Percentiles rank a stretch among this genome's conserved stretches.
Evolutionary conservation across 2,888 invertebrate species (phyloP).

Genomic region (Blastobasis adustella): DNA sequence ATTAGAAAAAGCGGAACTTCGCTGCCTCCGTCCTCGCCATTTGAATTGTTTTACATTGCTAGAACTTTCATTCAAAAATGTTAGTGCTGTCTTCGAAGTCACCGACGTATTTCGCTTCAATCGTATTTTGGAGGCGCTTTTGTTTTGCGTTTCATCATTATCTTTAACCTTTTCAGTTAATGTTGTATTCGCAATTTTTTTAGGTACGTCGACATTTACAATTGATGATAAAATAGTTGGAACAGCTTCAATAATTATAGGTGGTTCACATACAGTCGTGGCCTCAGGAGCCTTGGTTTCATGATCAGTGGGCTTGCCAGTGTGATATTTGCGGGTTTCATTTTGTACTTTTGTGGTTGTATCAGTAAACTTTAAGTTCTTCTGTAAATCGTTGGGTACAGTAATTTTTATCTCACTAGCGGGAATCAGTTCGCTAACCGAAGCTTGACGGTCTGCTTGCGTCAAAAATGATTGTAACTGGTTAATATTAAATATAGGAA

Average conservation of each 20-base stretch:
- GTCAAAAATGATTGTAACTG: slow-evolving; percentile 27
- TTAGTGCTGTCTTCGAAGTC: too few species aligned
- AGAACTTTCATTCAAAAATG: too few species aligned
- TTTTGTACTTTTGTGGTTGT: too few species aligned
- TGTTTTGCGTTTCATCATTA: not conserved
- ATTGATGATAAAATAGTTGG: too few species aligned
- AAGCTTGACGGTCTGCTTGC: not conserved
- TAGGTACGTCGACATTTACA: too few species aligned
- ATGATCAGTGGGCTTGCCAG: too few species aligned
- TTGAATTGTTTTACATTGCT: slow-evolving; percentile 21
- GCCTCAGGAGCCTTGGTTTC: too few species aligned
- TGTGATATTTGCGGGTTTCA: too few species aligned
- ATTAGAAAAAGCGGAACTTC: not conserved
- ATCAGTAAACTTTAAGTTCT: not conserved
- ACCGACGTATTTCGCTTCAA: slow-evolving; percentile 20
- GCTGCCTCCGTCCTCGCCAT: slow-evolving; percentile 31
- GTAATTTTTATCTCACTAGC: slow-evolving; percentile 14
- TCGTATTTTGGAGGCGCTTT: slow-evolving; percentile 15
- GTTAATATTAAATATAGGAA: slow-evolving; percentile 27
- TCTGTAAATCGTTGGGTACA: slow-evolving; percentile 15
- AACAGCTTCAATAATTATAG: too few species aligned
- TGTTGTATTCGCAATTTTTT: not conserved
- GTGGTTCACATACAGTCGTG: too few species aligned
- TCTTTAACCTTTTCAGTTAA: not conserved
- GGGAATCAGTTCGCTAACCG: not conserved